phyloP scores from a whole-genome alignment of 2,113 vertebrate species.

The Laticauda colubrina region DNA sequence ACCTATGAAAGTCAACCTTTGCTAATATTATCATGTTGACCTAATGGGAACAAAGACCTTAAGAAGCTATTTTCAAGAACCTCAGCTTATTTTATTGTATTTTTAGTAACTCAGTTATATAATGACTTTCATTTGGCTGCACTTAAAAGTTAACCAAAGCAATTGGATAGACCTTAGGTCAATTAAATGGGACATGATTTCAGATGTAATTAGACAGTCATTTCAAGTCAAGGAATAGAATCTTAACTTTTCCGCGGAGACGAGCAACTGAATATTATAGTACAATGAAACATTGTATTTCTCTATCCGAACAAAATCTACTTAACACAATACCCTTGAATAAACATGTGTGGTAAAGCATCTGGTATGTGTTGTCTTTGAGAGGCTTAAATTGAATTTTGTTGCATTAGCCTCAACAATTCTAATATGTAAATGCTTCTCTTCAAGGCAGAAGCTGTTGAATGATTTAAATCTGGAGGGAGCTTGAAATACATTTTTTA shows the following conservation, averaged over 20 bases:
- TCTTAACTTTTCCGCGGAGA: too few species aligned
- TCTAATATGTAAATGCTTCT: background rate
- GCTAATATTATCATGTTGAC: background rate
- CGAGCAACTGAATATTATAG: background rate
- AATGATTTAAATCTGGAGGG: conserved; percentile 12
- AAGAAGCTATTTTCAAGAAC: background rate
- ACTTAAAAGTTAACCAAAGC: background rate
- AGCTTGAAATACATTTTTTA: conserved; percentile 38
- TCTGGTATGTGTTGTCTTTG: background rate
- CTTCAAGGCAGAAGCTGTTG: background rate
- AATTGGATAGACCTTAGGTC: background rate
- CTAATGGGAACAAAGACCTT: background rate
- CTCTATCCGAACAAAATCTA: background rate
- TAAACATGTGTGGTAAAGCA: too few species aligned
- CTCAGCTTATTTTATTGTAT: background rate
- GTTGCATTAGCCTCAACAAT: conserved; percentile 16
- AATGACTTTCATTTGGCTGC: background rate
- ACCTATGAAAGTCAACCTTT: background rate
- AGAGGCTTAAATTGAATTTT: background rate
- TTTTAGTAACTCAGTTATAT: background rate
- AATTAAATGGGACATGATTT: background rate
- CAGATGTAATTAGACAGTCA: background rate
- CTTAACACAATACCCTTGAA: background rate
- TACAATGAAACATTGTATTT: background rate
- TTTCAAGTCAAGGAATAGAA: background rate